These are phyloP conservation scores for Chitala chitala DNA, from an alignment of 2,113 vertebrate species.

Conservation along the genomic window DNA sequence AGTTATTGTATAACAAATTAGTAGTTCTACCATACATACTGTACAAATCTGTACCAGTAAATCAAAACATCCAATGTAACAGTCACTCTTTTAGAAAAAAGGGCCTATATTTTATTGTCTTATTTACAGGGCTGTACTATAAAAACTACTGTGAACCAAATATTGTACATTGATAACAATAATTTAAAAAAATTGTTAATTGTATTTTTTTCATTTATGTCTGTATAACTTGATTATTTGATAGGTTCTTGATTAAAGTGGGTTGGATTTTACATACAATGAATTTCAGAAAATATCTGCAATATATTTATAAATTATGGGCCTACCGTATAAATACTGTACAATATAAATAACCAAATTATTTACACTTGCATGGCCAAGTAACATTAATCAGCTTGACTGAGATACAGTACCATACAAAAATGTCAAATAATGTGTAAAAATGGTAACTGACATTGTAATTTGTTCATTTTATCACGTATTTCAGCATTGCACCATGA, in stretches of 20 bases:
- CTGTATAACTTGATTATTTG: too few species aligned
- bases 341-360: conserved; percentile 17
- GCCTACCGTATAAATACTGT: conserved; percentile 21
- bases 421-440: neutral
- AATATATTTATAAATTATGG: conserved; percentile 14
- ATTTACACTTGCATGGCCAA: neutral
- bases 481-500: neutral
- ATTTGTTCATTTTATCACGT: conserved; percentile 4
- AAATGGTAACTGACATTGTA: neutral
- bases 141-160: too few species aligned
- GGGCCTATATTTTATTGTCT: too few species aligned
- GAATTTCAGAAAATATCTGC: neutral
- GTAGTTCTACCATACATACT: neutral
- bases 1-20: neutral
- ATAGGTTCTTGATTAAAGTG: too few species aligned
- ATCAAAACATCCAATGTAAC: too few species aligned
- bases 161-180: neutral
- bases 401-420: conserved; percentile 11
- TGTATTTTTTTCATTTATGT: neutral
- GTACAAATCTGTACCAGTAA: neutral
- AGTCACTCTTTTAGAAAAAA: too few species aligned
- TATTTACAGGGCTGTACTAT: too few species aligned
- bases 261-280: neutral
- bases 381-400: neutral
- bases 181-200: neutral